Evolutionary conservation across 1,140 invertebrate species (phyloP).

Genomic region (Marisa cornuarietis): DNA sequence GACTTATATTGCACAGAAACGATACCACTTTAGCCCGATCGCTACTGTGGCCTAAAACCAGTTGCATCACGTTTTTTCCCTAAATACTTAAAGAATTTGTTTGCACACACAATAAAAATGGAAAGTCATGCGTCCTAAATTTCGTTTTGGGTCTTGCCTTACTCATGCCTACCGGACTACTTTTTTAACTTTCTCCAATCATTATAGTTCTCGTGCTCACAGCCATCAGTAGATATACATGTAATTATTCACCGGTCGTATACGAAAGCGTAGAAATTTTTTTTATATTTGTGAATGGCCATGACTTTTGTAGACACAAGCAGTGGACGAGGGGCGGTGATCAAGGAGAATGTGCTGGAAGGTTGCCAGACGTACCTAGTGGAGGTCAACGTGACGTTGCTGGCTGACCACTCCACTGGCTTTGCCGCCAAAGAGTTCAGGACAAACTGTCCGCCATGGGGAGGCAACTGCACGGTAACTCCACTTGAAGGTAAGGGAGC

Average conservation of each 20-base stretch:
- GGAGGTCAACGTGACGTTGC: background rate
- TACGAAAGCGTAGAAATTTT: background rate
- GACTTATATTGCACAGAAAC: too few relatives aligned
- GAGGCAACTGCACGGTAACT: background rate
- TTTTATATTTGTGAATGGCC: background rate
- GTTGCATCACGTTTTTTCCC: too few relatives aligned
- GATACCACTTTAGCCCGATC: too few relatives aligned
- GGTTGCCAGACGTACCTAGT: background rate
- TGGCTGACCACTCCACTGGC: background rate
- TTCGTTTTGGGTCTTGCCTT: too few relatives aligned
- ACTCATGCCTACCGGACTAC: too few relatives aligned
- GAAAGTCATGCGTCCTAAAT: too few relatives aligned
- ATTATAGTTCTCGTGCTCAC: too few relatives aligned
- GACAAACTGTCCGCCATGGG: conserved; percentile 1
- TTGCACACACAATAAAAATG: too few relatives aligned
- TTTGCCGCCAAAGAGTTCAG: background rate
- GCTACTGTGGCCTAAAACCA: too few relatives aligned
- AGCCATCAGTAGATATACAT: background rate
- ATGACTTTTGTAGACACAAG: background rate
- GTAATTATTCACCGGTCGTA: too few relatives aligned
- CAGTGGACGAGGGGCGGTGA: background rate
- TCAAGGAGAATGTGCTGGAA: background rate
- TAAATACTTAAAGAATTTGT: too few relatives aligned
- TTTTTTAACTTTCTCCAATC: too few relatives aligned
- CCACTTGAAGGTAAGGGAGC: background rate